Base-by-base conservation (phyloP, 1,140 invertebrate species). In the Drosophila albomicans region DNA sequence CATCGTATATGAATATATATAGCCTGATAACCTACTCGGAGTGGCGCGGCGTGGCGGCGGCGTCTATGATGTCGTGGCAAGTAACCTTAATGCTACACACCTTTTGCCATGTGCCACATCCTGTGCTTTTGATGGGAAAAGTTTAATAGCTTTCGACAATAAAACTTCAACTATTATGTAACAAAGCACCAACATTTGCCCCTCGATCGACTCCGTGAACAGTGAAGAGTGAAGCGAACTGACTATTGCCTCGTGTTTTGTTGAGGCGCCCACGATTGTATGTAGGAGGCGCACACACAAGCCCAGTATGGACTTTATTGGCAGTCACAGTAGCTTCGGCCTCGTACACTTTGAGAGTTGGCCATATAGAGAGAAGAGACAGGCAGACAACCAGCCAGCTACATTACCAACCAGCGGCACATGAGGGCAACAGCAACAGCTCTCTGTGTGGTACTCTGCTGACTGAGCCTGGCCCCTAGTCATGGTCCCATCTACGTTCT, bases 131-230 rank as follows among this genome's bases (percentile, higher is more conserved):
- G 85, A 89, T 89, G 85, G 86, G 81, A 89, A 89, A 89, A 89
- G 85, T 89, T 89, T 89, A 89, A 89, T 89, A 79, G 86, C 86
- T 89, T 89, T 89, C 85, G 86, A 89, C 85, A 89, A 89, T 89
- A 89, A 89, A 89, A 89, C 85, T 89, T 89, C 85, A 89, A 87
- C 85, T 90, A 89, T 89, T 90, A 89, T 89, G 81, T 90, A 89
- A 89, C 85, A 89, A 89, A 89, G 81, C 71, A 69, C 52, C 77
- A 78, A 78, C 85, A 76, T 77, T 88, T 84, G 67, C 80, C 79
- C 65, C 43, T 84, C 77, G 84, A 87, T 87, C 80, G 84, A 79
- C 56, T 28, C 15, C 25, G 25, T n/a, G 1, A 49, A 10, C 35
- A 41, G 49, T 10, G 38, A 38, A 38, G 35, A 41, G 32, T 32